phyloP scores from a whole-genome alignment of 2,888 invertebrate genomes.

The Chesias legatella region DNA sequence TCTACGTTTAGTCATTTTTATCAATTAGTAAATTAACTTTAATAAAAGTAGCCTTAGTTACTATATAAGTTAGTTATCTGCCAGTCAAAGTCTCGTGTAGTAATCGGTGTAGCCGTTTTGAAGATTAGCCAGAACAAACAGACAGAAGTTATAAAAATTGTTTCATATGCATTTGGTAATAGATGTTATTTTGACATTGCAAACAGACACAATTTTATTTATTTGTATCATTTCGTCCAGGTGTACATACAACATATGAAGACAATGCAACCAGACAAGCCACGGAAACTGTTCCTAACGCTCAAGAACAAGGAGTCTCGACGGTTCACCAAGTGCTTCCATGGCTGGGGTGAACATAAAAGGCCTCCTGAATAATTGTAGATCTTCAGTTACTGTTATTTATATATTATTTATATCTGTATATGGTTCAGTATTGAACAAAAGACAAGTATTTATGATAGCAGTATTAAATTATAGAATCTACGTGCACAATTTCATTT shows the following conservation, averaged over 20 bases:
- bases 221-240: conserved; percentile 61
- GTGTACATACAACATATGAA: conserved; percentile 99
- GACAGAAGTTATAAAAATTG: too few species aligned
- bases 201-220: too few species aligned
- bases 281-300: conserved; percentile 95
- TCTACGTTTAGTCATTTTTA: too few species aligned
- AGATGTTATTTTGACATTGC: too few species aligned
- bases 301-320: conserved; percentile 97
- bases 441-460: conserved; percentile 6
- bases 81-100: too few species aligned
- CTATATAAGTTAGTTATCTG: too few species aligned
- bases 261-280: conserved; percentile 94
- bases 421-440: conserved; percentile 4
- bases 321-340: conserved; percentile 98
- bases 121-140: too few species aligned
- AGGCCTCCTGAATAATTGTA: conserved; percentile 84
- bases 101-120: too few species aligned
- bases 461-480: not conserved
- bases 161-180: too few species aligned
- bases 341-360: conserved; percentile 97
- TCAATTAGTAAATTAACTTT: too few species aligned
- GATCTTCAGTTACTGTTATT: conserved; percentile 3
- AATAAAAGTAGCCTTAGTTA: too few species aligned
- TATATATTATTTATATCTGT: conserved; percentile 7
- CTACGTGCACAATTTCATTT: conserved; percentile 3